Evolutionary conservation across 1,140 invertebrate genomes (phyloP).

Genomic region (Akabosia matsudoensis): DNA sequence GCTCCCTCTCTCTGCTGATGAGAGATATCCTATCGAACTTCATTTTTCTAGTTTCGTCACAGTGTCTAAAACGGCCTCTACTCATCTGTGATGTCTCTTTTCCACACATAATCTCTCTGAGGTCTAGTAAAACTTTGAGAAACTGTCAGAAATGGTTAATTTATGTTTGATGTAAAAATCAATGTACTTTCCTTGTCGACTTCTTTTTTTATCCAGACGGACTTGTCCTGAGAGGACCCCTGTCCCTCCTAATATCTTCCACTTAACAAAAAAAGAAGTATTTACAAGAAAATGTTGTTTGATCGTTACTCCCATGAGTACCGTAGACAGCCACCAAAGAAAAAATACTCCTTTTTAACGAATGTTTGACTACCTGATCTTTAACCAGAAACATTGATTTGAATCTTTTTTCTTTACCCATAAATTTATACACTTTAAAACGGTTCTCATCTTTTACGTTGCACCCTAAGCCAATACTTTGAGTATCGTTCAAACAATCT

Average conservation of each 20-base stretch:
- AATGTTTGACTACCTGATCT: background rate
- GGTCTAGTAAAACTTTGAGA: background rate
- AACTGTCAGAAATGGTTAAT: slow-evolving; percentile 8
- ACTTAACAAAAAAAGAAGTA: too few species aligned
- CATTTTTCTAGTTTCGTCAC: too few species aligned
- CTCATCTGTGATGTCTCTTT: background rate
- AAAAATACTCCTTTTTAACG: background rate
- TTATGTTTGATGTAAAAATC: slow-evolving; percentile 9
- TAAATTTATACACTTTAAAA: slow-evolving; percentile 13
- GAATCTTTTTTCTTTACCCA: background rate
- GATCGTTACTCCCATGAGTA: too few species aligned
- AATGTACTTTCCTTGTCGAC: background rate
- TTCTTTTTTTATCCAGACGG: background rate
- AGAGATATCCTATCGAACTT: too few species aligned
- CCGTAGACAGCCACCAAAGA: background rate
- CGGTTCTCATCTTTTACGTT: background rate
- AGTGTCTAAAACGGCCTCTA: too few species aligned
- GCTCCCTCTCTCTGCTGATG: too few species aligned
- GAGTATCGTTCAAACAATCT: too few species aligned
- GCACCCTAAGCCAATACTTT: too few species aligned
- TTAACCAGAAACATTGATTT: background rate
- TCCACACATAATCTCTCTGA: background rate
- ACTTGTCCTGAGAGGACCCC: background rate
- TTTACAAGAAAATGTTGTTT: too few species aligned
- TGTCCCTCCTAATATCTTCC: too few species aligned